Evolutionary conservation across 1,140 invertebrate genomes (phyloP).

Genomic region (Carcinoscorpius rotundicauda): DNA sequence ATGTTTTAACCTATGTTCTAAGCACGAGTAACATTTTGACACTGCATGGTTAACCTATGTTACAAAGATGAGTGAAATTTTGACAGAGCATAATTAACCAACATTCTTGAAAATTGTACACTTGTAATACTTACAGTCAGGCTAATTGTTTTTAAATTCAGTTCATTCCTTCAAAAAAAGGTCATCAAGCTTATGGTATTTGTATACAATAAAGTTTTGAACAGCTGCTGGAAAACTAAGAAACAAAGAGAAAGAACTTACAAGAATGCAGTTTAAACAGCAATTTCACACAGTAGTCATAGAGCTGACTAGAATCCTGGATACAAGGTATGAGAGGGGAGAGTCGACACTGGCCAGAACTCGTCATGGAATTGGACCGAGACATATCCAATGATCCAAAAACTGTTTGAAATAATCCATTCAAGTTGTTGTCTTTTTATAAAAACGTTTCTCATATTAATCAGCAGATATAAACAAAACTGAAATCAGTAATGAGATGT

Average conservation of each 20-base stretch:
- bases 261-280: conserved; percentile 83
- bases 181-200: no score
- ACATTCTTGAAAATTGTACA: no score
- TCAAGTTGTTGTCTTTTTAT: not conserved
- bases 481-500: no score
- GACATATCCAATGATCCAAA: conserved; percentile 88
- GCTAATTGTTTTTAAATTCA: no score
- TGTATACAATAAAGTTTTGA: not conserved
- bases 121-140: not conserved
- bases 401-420: conserved; percentile 42
- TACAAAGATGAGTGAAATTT: no score
- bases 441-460: conserved; percentile 23
- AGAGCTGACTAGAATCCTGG: conserved; percentile 88
- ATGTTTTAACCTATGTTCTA: no score
- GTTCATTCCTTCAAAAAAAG: no score
- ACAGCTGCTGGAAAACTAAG: conserved; percentile 4
- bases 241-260: conserved; percentile 12
- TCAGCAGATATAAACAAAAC: conserved; percentile 24
- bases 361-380: conserved; percentile 92
- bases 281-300: conserved; percentile 92
- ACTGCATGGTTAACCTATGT: no score
- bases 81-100: no score
- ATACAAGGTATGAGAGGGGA: conserved; percentile 95
- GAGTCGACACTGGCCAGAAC: conserved; percentile 85
- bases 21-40: no score